Percentiles rank a stretch among this genome's conserved stretches.
phyloP scores from a whole-genome alignment of 2,797 vertebrate species.

The Brachyrhaphis roseni region DNA sequence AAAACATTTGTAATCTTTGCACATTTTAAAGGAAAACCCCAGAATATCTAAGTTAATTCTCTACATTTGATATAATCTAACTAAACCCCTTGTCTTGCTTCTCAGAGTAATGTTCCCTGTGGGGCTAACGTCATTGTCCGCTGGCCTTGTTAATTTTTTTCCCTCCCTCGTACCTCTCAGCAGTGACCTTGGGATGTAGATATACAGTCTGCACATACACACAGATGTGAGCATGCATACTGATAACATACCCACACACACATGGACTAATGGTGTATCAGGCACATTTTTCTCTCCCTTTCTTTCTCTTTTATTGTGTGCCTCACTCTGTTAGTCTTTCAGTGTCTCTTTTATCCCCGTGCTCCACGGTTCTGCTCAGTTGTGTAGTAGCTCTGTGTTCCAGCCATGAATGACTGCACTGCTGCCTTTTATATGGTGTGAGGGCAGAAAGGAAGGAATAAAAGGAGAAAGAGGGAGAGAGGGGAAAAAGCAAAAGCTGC shows the following conservation, averaged over 20 bases:
- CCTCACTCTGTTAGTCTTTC: slow-evolving; percentile 25
- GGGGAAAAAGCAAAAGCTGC: slow-evolving; percentile 6
- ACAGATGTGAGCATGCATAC: slow-evolving; percentile 48
- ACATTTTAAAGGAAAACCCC: slow-evolving; percentile 11
- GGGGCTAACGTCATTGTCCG: slow-evolving; percentile 72
- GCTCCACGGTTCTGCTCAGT: slow-evolving; percentile 30
- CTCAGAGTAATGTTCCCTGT: slow-evolving; percentile 65
- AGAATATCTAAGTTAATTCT: slow-evolving; percentile 11
- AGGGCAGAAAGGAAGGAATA: slow-evolving; percentile 7
- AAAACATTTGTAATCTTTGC: slow-evolving; percentile 2
- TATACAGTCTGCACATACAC: slow-evolving; percentile 50
- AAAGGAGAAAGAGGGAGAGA: background rate
- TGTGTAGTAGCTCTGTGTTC: slow-evolving; percentile 32
- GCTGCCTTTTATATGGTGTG: slow-evolving; percentile 21
- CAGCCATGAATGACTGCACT: slow-evolving; percentile 34
- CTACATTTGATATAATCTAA: slow-evolving; percentile 21
- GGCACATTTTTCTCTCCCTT: slow-evolving; percentile 21
- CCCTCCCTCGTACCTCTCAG: slow-evolving; percentile 52
- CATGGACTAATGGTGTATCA: slow-evolving; percentile 53
- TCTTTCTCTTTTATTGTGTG: slow-evolving; percentile 13
- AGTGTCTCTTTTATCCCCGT: slow-evolving; percentile 27
- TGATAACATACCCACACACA: slow-evolving; percentile 22
- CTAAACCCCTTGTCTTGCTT: slow-evolving; percentile 25
- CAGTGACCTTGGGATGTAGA: slow-evolving; percentile 73
- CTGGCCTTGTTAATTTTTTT: slow-evolving; percentile 68